Percentiles rank a stretch among this genome's conserved stretches.
Evolutionary conservation across 1,140 invertebrate genomes (phyloP).

Genomic region (Drosophila arizonae): DNA sequence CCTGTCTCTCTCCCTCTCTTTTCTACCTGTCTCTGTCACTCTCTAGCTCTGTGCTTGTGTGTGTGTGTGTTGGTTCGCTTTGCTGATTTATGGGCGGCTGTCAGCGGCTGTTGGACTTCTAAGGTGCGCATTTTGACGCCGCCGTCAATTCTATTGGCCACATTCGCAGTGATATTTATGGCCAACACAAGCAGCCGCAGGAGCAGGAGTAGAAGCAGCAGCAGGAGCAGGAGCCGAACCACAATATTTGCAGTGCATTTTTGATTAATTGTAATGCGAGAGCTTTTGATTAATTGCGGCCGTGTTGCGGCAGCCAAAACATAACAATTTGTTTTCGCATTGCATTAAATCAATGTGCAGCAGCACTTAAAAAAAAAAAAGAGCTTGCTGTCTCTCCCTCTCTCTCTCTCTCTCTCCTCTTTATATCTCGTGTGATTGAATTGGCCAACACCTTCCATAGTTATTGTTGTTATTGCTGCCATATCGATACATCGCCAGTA

Average conservation of each 20-base stretch:
- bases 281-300: slow-evolving; percentile 77
- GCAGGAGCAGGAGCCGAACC: no score
- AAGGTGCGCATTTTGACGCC: slow-evolving; percentile 73
- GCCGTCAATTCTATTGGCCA: slow-evolving; percentile 69
- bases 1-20: neutral
- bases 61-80: neutral
- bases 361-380: neutral
- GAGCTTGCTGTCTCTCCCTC: no score
- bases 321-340: slow-evolving; percentile 80
- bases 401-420: neutral
- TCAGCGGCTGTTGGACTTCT: slow-evolving; percentile 44
- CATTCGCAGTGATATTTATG: slow-evolving; percentile 62
- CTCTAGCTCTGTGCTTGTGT: neutral
- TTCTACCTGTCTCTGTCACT: neutral
- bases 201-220: neutral
- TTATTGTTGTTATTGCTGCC: slow-evolving; percentile 2
- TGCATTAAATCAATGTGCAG: slow-evolving; percentile 67
- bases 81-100: slow-evolving; percentile 54
- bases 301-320: slow-evolving; percentile 50
- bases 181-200: slow-evolving; percentile 4
- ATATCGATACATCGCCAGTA: slow-evolving; percentile 29
- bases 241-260: slow-evolving; percentile 33
- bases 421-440: slow-evolving; percentile 59
- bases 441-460: slow-evolving; percentile 62
- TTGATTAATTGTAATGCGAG: slow-evolving; percentile 79